Percentiles rank a stretch among this genome's conserved stretches.
Conservation (phyloP, 1,140 invertebrate genomes). For the Gryon sp. region DNA sequence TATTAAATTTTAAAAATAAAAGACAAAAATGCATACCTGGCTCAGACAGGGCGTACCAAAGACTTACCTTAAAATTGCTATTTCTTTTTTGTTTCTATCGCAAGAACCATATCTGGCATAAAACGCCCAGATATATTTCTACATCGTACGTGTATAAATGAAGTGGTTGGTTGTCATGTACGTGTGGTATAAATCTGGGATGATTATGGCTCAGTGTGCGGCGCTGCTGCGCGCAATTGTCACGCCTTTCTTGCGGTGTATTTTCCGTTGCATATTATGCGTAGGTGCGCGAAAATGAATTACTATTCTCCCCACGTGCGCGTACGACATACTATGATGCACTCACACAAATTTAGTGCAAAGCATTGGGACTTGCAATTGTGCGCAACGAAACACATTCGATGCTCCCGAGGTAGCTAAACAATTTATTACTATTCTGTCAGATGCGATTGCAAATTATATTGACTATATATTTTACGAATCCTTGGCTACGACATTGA, state of each 20-base stretch:
- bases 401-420: constrained; percentile 12
- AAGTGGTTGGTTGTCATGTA: constrained; percentile 27
- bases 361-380: constrained; percentile 16
- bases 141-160: constrained; percentile 7
- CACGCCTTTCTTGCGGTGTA: constrained; percentile 51
- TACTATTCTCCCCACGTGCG: constrained; percentile 19
- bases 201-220: constrained; percentile 30
- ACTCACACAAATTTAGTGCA: constrained; percentile 48
- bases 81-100: too few relatives aligned
- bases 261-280: constrained; percentile 42
- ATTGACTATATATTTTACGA: constrained; percentile 38
- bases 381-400: constrained; percentile 25
- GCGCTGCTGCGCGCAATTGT: constrained; percentile 52
- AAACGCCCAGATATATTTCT: too few relatives aligned
- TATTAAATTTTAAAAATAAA: too few relatives aligned
- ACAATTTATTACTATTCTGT: constrained; percentile 43
- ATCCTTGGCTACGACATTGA: constrained; percentile 14
- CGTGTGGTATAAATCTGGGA: constrained; percentile 30
- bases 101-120: too few relatives aligned
- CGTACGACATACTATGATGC: constrained; percentile 35
- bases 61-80: too few relatives aligned
- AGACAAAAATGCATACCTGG: too few relatives aligned
- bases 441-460: constrained; percentile 38
- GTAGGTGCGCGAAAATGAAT: constrained; percentile 57
- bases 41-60: too few relatives aligned